Evolutionary conservation across 2,888 invertebrate species (phyloP).

Genomic region (Microplitis manilae): DNA sequence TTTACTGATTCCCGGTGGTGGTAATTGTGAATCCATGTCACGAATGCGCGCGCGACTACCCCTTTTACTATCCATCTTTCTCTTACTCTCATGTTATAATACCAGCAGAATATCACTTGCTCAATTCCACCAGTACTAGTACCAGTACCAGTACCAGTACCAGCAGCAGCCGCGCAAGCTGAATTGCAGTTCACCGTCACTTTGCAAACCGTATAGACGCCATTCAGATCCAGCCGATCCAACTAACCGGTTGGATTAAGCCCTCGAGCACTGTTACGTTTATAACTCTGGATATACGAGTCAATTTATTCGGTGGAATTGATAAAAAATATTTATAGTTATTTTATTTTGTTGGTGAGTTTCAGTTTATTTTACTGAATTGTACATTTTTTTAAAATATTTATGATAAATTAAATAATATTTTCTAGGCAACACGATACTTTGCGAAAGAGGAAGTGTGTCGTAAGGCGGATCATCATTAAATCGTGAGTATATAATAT

Average conservation of each 20-base stretch:
- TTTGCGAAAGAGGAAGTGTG: not conserved
- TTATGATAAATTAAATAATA: not conserved
- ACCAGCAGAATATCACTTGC: constrained; percentile 44
- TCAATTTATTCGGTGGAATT: not conserved
- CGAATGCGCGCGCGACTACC: constrained; percentile 67
- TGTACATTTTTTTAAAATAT: not conserved
- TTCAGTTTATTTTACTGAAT: not conserved
- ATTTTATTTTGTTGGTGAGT: not conserved
- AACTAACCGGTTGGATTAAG: constrained; percentile 51
- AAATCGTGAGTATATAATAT: not conserved
- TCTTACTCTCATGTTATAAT: constrained; percentile 46
- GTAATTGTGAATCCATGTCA: constrained; percentile 62
- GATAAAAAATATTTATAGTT: not conserved
- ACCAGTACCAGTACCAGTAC: not conserved
- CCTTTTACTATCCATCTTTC: constrained; percentile 50
- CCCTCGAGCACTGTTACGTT: constrained; percentile 3
- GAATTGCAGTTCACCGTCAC: constrained; percentile 67
- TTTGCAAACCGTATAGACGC: constrained; percentile 67
- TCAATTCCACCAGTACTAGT: not conserved
- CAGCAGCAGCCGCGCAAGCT: constrained; percentile 44
- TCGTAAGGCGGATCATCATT: not conserved
- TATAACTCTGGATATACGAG: not conserved
- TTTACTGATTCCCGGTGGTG: constrained; percentile 39
- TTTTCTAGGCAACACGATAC: not conserved
- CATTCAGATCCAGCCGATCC: constrained; percentile 66